A percentile compares a stretch with the other conserved stretches of the same genome.
Evolutionary conservation across 2,888 invertebrate species (phyloP).

Genomic region (Matsumyia berberina): DNA sequence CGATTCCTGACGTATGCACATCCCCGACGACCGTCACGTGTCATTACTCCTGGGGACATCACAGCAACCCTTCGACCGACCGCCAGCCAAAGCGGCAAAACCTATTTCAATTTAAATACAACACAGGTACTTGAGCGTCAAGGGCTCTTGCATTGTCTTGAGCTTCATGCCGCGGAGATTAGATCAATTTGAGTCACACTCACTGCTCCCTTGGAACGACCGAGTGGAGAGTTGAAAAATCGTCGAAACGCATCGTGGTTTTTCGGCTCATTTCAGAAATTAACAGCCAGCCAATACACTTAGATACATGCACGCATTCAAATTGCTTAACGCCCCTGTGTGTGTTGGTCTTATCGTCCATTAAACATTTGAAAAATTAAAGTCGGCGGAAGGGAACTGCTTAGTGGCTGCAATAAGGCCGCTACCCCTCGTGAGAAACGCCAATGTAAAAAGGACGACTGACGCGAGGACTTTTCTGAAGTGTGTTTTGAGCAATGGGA

Average conservation of each 20-base stretch:
- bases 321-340: constrained; percentile 57
- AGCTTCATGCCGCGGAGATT: constrained; percentile 64
- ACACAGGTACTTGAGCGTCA: constrained; percentile 74
- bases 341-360: constrained; percentile 61
- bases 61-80: constrained; percentile 57
- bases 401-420: constrained; percentile 68
- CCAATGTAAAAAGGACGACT: constrained; percentile 31
- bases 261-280: constrained; percentile 74
- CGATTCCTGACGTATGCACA: constrained; percentile 83
- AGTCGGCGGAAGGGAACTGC: constrained; percentile 52
- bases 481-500: constrained; percentile 76
- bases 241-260: constrained; percentile 55
- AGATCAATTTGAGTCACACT: constrained; percentile 73
- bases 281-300: constrained; percentile 69
- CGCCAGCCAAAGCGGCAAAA: constrained; percentile 26
- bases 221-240: constrained; percentile 45
- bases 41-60: constrained; percentile 82
- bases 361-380: constrained; percentile 66
- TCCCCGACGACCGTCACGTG: constrained; percentile 84
- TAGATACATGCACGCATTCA: constrained; percentile 58
- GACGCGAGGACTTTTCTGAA: constrained; percentile 44
- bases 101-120: constrained; percentile 66
- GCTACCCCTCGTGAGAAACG: constrained; percentile 55
- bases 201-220: constrained; percentile 43
- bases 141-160: constrained; percentile 69